Percentiles rank a stretch among this genome's conserved stretches.
Conservation (phyloP, 2,797 vertebrate genomes). For the Acanthiza pusilla region DNA sequence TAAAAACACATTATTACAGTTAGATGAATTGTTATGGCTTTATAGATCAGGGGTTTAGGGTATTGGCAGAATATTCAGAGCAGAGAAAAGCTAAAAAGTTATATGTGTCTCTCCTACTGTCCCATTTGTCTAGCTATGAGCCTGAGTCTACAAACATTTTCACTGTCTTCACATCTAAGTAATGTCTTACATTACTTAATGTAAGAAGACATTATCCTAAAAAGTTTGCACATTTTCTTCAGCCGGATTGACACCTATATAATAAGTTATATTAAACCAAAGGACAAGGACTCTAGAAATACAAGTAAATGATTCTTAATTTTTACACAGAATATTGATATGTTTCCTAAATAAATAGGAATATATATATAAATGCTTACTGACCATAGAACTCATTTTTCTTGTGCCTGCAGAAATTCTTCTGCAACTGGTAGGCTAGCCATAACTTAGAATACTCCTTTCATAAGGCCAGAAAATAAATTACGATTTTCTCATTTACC, state of each 20-base stretch:
- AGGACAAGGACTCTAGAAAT: background rate
- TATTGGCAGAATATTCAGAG: background rate
- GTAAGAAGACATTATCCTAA: background rate
- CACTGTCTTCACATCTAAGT: background rate
- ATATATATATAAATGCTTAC: background rate
- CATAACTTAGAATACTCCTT: background rate
- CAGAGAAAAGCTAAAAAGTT: background rate
- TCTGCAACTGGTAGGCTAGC: background rate
- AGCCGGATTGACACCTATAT: background rate
- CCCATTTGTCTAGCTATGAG: background rate
- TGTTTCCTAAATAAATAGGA: background rate
- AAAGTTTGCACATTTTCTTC: background rate
- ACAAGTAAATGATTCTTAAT: background rate
- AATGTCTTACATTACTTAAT: too few species aligned
- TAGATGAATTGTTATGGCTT: background rate
- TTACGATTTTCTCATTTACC: background rate
- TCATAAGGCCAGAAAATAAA: background rate
- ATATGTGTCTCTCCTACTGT: background rate
- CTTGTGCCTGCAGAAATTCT: background rate
- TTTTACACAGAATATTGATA: background rate
- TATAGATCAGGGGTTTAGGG: background rate
- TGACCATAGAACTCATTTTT: background rate
- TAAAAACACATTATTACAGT: background rate
- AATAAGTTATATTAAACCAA: background rate
- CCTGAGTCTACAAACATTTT: background rate